phyloP scores from a whole-genome alignment of 2,888 invertebrate species.

The Melipona beecheii region DNA sequence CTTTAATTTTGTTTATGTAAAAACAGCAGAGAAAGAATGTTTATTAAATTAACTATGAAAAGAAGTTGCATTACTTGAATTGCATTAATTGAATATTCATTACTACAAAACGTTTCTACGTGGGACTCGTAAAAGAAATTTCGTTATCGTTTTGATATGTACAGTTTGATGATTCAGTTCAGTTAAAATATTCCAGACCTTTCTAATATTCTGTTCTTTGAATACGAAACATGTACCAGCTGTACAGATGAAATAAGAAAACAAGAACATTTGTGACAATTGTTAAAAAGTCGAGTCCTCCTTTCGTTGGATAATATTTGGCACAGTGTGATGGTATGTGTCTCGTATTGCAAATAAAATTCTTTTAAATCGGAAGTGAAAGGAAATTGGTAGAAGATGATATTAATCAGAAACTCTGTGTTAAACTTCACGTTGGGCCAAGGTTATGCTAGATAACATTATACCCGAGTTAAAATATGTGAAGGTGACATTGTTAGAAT shows the following conservation, averaged over 20 bases:
- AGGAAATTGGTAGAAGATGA: slow-evolving; percentile 29
- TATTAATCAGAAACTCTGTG: slow-evolving; percentile 34
- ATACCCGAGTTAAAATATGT: background rate
- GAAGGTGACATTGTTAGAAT: slow-evolving; percentile 3
- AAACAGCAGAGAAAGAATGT: background rate
- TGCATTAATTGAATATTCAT: background rate
- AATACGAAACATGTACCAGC: background rate
- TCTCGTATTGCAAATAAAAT: background rate
- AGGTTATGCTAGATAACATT: background rate
- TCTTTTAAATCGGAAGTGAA: background rate
- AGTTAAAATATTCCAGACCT: background rate
- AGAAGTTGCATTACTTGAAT: background rate
- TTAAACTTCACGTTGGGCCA: background rate
- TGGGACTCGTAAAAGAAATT: background rate
- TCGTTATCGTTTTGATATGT: background rate
- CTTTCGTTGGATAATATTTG: slow-evolving; percentile 11
- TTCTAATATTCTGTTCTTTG: background rate
- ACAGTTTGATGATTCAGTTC: background rate
- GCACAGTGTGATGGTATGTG: too few species aligned
- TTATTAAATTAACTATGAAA: background rate
- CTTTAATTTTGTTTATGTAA: background rate
- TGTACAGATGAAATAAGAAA: background rate
- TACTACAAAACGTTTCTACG: too few species aligned
- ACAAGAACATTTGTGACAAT: background rate
- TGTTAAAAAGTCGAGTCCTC: background rate